Conservation (phyloP, 2,113 vertebrate species). For the Hipposideros armiger region DNA sequence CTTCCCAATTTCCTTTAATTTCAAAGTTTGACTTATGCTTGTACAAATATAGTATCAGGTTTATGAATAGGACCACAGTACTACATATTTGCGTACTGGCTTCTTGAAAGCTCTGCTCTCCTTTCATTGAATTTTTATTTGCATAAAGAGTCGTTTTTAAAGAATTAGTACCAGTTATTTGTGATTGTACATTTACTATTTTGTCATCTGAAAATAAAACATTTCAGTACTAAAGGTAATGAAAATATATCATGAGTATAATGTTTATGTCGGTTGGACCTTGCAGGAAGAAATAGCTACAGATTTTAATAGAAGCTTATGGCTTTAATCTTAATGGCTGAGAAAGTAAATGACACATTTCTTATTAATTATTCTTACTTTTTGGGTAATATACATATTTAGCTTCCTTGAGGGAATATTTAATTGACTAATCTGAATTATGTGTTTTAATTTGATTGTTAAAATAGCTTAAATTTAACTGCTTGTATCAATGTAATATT, state of each 20-base stretch:
- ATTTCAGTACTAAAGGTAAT: constrained; percentile 61
- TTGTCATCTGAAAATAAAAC: constrained; percentile 76
- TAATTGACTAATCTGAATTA: constrained; percentile 84
- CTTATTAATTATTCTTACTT: constrained; percentile 78
- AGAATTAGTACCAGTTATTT: constrained; percentile 67
- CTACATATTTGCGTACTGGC: constrained; percentile 63
- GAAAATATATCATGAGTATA: constrained; percentile 41
- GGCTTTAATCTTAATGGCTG: constrained; percentile 72
- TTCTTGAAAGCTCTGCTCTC: constrained; percentile 73
- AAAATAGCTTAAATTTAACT: constrained; percentile 83
- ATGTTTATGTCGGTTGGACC: constrained; percentile 53
- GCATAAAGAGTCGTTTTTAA: constrained; percentile 78
- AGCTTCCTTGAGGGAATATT: constrained; percentile 75
- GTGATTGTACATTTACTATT: constrained; percentile 72
- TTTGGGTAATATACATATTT: constrained; percentile 72
- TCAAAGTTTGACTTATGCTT: background rate
- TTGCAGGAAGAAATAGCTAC: constrained; percentile 60
- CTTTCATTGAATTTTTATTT: constrained; percentile 79
- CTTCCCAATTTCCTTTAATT: constrained; percentile 59
- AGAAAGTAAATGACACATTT: constrained; percentile 76
- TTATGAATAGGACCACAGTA: constrained; percentile 64
- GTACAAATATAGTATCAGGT: constrained; percentile 67
- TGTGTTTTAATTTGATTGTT: constrained; percentile 80
- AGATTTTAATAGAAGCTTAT: constrained; percentile 72
- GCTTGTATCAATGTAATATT: constrained; percentile 76